phyloP scores from a whole-genome alignment of 2,888 invertebrate genomes.

The Alitta virens region DNA sequence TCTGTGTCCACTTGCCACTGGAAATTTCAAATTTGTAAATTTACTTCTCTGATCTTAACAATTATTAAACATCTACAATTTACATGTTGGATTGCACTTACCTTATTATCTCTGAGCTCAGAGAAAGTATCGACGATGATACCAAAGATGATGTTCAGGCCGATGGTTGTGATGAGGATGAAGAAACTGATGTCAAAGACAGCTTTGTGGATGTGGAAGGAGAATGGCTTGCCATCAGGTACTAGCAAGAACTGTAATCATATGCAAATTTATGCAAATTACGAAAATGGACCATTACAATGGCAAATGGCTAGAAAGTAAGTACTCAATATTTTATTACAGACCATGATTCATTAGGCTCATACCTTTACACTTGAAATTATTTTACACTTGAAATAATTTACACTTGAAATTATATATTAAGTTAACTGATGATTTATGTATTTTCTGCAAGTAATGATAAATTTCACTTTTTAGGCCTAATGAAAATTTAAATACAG shows the following conservation, averaged over 20 bases:
- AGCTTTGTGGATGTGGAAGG: slow-evolving; percentile 36
- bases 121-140: slow-evolving; percentile 57
- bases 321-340: too few relatives aligned
- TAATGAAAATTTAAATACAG: too few relatives aligned
- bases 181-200: slow-evolving; percentile 53
- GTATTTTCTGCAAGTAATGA: too few relatives aligned
- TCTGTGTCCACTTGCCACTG: slow-evolving; percentile 56
- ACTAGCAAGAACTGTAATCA: slow-evolving; percentile 26
- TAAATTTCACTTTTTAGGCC: too few relatives aligned
- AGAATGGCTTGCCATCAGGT: slow-evolving; percentile 30
- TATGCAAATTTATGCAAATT: too few relatives aligned
- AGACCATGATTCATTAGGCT: too few relatives aligned
- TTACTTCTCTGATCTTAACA: neutral
- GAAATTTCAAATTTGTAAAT: neutral
- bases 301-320: too few relatives aligned
- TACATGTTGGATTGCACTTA: slow-evolving; percentile 20
- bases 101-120: slow-evolving; percentile 54
- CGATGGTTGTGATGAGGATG: slow-evolving; percentile 54
- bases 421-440: too few relatives aligned
- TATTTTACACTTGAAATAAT: too few relatives aligned
- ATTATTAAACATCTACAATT: neutral
- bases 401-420: too few relatives aligned
- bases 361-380: too few relatives aligned
- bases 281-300: too few relatives aligned
- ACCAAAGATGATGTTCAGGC: slow-evolving; percentile 56